Evolutionary conservation across 2,113 vertebrate species (phyloP).

Genomic region (Pantherophis guttatus): DNA sequence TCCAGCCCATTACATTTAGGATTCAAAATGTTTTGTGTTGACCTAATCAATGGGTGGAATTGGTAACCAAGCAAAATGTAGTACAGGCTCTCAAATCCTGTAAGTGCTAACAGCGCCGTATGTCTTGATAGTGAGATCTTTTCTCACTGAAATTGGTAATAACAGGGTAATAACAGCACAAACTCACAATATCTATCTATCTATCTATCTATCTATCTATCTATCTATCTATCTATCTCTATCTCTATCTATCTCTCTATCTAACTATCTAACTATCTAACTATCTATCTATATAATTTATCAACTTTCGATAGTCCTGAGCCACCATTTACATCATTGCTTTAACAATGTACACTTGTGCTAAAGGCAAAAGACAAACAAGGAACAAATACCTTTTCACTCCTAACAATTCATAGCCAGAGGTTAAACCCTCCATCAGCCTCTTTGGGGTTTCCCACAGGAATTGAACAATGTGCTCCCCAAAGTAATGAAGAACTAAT

Average conservation of each 20-base stretch:
- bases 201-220: too few relatives aligned
- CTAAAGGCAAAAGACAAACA: not conserved
- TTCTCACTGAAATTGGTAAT: not conserved
- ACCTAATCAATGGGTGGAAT: not conserved
- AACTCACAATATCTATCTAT: not conserved
- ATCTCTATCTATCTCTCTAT: too few relatives aligned
- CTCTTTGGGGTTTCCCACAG: not conserved
- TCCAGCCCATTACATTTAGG: not conserved
- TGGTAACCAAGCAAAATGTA: not conserved
- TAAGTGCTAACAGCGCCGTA: not conserved
- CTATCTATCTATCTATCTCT: too few relatives aligned
- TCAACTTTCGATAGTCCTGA: not conserved
- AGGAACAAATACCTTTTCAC: not conserved
- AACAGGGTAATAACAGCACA: not conserved
- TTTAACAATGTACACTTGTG: not conserved
- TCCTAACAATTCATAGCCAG: not conserved
- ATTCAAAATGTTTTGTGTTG: not conserved
- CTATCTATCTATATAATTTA: too few relatives aligned
- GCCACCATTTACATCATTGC: not conserved
- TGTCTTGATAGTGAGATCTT: not conserved
- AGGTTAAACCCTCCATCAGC: not conserved
- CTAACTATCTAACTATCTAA: too few relatives aligned
- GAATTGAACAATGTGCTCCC: not conserved
- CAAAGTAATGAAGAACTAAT: conserved; percentile 25
- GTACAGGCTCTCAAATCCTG: not conserved